Evolutionary conservation across 2,888 invertebrate genomes (phyloP).

Genomic region (Encarsia formosa): DNA sequence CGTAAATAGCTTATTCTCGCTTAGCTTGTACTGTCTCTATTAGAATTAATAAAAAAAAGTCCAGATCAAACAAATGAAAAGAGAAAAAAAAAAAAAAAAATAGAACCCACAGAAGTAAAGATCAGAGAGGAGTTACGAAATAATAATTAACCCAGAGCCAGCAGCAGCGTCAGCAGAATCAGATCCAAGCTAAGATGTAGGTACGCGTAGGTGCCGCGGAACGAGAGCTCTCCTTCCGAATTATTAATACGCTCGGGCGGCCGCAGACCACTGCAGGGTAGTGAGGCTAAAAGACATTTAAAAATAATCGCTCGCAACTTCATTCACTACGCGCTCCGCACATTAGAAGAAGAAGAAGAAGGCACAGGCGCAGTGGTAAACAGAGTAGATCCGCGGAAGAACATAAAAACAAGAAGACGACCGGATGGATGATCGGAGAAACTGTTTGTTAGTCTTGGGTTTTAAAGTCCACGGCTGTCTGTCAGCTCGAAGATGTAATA

Average conservation of each 20-base stretch:
- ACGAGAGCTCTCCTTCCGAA: background rate
- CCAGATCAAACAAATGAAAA: too few relatives aligned
- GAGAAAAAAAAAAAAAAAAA: too few relatives aligned
- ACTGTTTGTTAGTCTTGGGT: constrained; percentile 52
- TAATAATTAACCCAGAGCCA: too few relatives aligned
- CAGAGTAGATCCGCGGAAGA: constrained; percentile 38
- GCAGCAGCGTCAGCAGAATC: too few relatives aligned
- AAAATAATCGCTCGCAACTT: constrained; percentile 24
- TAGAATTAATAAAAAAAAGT: too few relatives aligned
- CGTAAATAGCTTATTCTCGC: too few relatives aligned
- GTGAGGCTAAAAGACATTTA: constrained; percentile 14
- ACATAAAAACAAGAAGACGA: constrained; percentile 51
- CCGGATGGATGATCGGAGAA: constrained; percentile 50
- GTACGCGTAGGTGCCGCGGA: too few relatives aligned
- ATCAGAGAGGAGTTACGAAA: too few relatives aligned
- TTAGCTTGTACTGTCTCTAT: too few relatives aligned
- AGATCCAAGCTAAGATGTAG: too few relatives aligned
- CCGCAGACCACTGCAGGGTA: background rate
- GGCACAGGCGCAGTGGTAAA: background rate
- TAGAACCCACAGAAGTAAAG: too few relatives aligned
- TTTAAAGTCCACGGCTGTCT: constrained; percentile 52
- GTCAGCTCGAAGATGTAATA: constrained; percentile 51
- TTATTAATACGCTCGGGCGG: constrained; percentile 11
- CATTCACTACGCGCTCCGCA: constrained; percentile 4
- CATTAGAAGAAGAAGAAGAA: background rate